These are phyloP conservation scores for Volucella bombylans DNA, from an alignment of 2,888 invertebrate species.

Conservation along the genomic window DNA sequence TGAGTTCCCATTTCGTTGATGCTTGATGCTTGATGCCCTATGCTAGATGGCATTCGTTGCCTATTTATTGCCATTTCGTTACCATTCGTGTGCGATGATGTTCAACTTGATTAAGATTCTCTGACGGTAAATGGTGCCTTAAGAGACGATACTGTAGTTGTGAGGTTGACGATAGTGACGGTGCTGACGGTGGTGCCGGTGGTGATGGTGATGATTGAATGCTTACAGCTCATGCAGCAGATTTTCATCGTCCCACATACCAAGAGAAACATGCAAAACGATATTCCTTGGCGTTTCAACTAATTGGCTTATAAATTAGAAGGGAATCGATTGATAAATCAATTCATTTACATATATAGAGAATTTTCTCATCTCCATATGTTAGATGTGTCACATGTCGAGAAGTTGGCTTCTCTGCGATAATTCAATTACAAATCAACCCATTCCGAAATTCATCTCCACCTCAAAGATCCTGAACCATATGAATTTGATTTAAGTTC, in stretches of 20 bases:
- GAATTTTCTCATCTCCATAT: constrained; percentile 9
- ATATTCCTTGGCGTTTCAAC: constrained; percentile 59
- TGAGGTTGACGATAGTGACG: not conserved
- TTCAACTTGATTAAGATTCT: constrained; percentile 70
- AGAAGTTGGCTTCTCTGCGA: constrained; percentile 41
- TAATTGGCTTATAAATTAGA: constrained; percentile 74
- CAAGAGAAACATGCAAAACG: constrained; percentile 37
- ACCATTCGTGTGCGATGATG: constrained; percentile 61
- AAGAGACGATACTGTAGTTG: not conserved
- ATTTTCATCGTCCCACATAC: constrained; percentile 5
- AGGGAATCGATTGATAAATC: constrained; percentile 74
- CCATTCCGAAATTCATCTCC: constrained; percentile 18
- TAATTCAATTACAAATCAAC: constrained; percentile 58
- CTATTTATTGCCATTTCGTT: not conserved
- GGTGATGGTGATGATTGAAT: constrained; percentile 67
- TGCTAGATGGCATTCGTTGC: not conserved
- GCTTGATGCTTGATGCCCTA: not conserved
- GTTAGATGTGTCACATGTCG: constrained; percentile 26
- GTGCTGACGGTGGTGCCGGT: constrained; percentile 16
- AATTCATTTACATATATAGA: constrained; percentile 40
- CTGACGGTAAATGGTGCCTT: constrained; percentile 54
- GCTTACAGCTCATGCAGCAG: constrained; percentile 59
- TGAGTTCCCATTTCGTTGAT: constrained; percentile 76
- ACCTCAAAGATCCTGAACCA: not conserved
- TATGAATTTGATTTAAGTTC: constrained; percentile 57